Conservation (phyloP, 2,797 vertebrate species). For the Girardinus metallicus region DNA sequence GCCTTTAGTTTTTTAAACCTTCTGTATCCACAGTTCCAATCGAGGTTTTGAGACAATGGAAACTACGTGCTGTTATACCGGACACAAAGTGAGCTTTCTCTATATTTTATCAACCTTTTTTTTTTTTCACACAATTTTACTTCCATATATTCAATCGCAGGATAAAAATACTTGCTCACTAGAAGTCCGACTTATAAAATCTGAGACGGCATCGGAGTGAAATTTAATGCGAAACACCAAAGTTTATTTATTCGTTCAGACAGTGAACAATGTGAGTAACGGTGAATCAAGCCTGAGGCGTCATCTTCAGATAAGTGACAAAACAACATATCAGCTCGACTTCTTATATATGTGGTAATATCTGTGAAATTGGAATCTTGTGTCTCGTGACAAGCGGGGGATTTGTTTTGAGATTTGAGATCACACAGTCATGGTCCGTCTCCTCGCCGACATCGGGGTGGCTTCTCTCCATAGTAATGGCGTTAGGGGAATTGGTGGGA, state of each 20-base stretch:
- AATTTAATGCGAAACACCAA: constrained; percentile 6
- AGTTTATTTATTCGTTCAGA: constrained; percentile 42
- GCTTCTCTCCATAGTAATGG: constrained; percentile 15
- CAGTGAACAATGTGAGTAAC: constrained; percentile 28
- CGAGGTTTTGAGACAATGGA: neutral
- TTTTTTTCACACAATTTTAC: neutral
- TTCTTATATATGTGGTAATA: constrained; percentile 34
- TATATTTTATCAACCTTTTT: neutral
- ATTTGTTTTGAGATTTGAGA: constrained; percentile 27
- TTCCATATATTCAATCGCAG: constrained; percentile 1
- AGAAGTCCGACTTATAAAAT: constrained; percentile 9
- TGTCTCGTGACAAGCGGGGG: constrained; percentile 25
- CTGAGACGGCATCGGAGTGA: neutral
- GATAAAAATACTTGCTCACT: neutral
- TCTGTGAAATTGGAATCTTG: constrained; percentile 49
- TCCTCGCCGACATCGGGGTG: constrained; percentile 21
- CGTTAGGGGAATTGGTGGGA: constrained; percentile 17
- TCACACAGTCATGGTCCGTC: constrained; percentile 16
- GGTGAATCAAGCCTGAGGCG: constrained; percentile 28
- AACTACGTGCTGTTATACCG: neutral
- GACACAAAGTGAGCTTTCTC: neutral
- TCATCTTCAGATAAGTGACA: constrained; percentile 31
- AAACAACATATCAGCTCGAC: constrained; percentile 41
- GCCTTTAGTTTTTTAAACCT: neutral
- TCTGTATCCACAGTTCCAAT: neutral